These are phyloP conservation scores for Choreutis nemorana DNA, from an alignment of 2,888 invertebrate species.

Conservation along the genomic window DNA sequence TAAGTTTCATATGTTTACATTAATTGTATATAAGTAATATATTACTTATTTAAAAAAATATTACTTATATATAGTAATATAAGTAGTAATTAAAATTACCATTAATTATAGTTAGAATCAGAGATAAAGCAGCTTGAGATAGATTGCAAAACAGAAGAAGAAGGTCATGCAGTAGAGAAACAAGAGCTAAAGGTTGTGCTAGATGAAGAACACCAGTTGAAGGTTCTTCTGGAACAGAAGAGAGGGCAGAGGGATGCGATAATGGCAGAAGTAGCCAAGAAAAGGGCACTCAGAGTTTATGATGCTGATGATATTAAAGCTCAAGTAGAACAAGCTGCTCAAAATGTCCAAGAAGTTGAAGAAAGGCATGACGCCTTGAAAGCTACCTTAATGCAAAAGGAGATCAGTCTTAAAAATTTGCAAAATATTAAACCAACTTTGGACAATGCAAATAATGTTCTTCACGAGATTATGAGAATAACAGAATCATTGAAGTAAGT, in stretches of 20 bases:
- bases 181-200: conserved; percentile 26
- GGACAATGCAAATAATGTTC: conserved; percentile 34
- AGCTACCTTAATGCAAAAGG: conserved; percentile 36
- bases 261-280: conserved; percentile 32
- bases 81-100: neutral
- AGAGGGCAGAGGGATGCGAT: conserved; percentile 32
- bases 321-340: conserved; percentile 30
- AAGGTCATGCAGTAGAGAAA: conserved; percentile 25
- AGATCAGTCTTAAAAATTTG: conserved; percentile 39
- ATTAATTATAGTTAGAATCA: conserved; percentile 22
- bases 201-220: conserved; percentile 29
- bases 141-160: conserved; percentile 38
- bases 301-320: conserved; percentile 44
- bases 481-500: conserved; percentile 36
- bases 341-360: conserved; percentile 38
- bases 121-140: conserved; percentile 36
- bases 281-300: conserved; percentile 36
- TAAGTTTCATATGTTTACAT: too few relatives aligned
- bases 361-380: conserved; percentile 28
- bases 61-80: too few relatives aligned
- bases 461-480: conserved; percentile 38
- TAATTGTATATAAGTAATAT: too few relatives aligned
- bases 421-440: conserved; percentile 42
- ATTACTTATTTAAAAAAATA: too few relatives aligned
- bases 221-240: conserved; percentile 38